Conservation (phyloP, 2,888 invertebrate genomes). For the Periphyllus acericola region DNA sequence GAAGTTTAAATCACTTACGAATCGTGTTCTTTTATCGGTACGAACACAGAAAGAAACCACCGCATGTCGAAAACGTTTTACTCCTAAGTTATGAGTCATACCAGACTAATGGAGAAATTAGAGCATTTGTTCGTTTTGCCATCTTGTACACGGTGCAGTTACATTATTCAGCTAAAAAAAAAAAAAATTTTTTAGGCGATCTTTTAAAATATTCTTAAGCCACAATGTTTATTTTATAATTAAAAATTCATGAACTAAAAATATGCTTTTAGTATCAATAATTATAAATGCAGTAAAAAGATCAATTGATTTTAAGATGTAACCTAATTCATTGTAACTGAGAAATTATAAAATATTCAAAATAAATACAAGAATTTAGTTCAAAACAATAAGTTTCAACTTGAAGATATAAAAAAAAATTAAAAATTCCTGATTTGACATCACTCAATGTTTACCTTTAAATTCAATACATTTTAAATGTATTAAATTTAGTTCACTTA, state of each 20-base stretch:
- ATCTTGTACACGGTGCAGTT: background rate
- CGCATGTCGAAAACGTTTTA: background rate
- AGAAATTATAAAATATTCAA: background rate
- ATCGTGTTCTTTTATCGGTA: background rate
- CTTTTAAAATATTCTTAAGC: conserved; percentile 1
- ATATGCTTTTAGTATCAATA: background rate
- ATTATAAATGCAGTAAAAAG: background rate
- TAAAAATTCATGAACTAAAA: background rate
- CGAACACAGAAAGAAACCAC: background rate
- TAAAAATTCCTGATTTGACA: too few relatives aligned
- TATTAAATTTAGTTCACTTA: too few relatives aligned
- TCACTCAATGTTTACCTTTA: too few relatives aligned
- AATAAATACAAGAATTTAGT: too few relatives aligned
- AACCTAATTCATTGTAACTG: background rate
- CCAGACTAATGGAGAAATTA: background rate
- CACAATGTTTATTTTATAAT: background rate
- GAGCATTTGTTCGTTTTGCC: conserved; percentile 1
- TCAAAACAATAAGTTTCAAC: too few relatives aligned
- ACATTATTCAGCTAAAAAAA: conserved; percentile 5
- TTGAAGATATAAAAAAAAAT: too few relatives aligned
- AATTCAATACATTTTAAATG: too few relatives aligned
- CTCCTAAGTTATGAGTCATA: background rate
- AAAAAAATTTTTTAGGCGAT: conserved; percentile 8
- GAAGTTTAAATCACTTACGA: conserved; percentile 14
- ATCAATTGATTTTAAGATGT: background rate